Evolutionary conservation across 2,113 vertebrate genomes (phyloP).

Genomic region (Picathartes gymnocephalus): DNA sequence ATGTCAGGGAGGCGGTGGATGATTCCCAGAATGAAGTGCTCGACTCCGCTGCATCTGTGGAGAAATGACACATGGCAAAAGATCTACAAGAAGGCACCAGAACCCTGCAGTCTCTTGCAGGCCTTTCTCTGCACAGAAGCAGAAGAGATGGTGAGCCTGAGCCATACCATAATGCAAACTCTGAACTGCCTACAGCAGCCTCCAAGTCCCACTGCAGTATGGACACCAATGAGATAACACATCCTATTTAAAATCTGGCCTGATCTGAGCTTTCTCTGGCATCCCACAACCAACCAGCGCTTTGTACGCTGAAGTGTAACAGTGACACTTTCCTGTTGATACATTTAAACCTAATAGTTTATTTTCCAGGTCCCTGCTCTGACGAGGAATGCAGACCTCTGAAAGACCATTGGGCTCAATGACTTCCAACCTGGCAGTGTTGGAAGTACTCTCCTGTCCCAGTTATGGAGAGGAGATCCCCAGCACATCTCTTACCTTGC

Average conservation of each 20-base stretch:
- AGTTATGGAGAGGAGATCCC: neutral
- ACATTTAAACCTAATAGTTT: neutral
- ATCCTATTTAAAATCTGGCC: neutral
- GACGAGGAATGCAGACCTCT: neutral
- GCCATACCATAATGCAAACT: neutral
- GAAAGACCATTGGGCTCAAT: neutral
- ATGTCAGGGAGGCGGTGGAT: constrained; percentile 85
- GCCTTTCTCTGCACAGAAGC: neutral
- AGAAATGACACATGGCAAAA: neutral
- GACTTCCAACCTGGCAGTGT: neutral
- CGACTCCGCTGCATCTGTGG: constrained; percentile 90
- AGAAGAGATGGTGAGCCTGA: neutral
- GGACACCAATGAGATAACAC: neutral
- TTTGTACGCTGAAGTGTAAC: neutral
- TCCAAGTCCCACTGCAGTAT: neutral
- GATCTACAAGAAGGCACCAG: neutral
- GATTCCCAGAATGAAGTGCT: constrained; percentile 90
- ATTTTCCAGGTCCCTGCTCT: neutral
- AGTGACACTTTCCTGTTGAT: neutral
- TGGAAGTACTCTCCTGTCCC: neutral
- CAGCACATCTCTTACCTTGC: constrained; percentile 80
- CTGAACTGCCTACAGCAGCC: neutral
- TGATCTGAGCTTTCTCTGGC: neutral
- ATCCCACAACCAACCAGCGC: neutral
- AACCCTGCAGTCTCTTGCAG: neutral